These are phyloP conservation scores for Sciurus vulgaris DNA, from an alignment of 2,797 vertebrate species.

Conservation along the genomic window DNA sequence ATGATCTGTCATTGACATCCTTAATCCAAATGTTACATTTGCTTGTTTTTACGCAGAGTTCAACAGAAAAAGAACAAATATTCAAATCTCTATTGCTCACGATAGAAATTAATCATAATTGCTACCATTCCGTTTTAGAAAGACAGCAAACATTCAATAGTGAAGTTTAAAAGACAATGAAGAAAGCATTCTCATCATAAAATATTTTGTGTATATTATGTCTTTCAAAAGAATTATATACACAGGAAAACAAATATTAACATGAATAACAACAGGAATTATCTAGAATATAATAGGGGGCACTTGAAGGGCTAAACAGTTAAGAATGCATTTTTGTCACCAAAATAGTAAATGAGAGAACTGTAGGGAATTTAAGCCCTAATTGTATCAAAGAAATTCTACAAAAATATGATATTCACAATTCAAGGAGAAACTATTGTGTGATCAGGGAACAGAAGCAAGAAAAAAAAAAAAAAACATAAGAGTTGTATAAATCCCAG, in stretches of 20 bases:
- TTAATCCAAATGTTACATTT: background rate
- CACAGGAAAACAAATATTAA: constrained; percentile 61
- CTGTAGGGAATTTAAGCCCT: constrained; percentile 53
- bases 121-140: background rate
- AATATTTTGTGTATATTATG: constrained; percentile 18
- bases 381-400: background rate
- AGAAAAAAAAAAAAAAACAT: constrained; percentile 45
- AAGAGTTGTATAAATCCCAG: constrained; percentile 66
- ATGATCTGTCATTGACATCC: background rate
- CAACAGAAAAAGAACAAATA: background rate
- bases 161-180: background rate
- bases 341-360: constrained; percentile 62
- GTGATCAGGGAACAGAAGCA: constrained; percentile 57
- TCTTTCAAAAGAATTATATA: constrained; percentile 1
- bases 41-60: background rate
- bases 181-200: background rate
- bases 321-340: constrained; percentile 32
- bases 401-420: constrained; percentile 64
- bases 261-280: constrained; percentile 34
- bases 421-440: constrained; percentile 59
- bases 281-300: constrained; percentile 58
- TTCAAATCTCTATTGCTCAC: background rate
- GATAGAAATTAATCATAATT: background rate
- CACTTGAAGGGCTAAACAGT: background rate
- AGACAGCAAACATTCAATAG: background rate